These are phyloP conservation scores for Leptodactylus fallax DNA, from an alignment of 2,797 vertebrate genomes.

Conservation along the genomic window DNA sequence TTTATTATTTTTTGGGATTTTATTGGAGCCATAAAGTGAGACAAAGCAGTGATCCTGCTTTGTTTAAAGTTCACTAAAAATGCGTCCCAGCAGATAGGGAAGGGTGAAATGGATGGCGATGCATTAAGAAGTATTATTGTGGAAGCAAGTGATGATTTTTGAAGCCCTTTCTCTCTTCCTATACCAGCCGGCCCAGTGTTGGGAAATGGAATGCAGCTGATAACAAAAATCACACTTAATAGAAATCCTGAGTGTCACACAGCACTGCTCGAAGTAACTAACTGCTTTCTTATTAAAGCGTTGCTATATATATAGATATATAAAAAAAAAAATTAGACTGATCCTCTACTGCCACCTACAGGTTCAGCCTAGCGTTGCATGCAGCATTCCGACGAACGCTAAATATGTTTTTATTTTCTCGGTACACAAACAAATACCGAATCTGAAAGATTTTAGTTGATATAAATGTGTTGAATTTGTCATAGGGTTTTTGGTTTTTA, in stretches of 20 bases:
- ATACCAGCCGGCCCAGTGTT: slow-evolving; percentile 19
- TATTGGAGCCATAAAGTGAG: no score
- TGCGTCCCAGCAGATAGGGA: slow-evolving; percentile 33
- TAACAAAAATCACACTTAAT: slow-evolving; percentile 60
- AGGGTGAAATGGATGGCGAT: slow-evolving; percentile 37
- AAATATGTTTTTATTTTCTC: neutral
- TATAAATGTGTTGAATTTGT: neutral
- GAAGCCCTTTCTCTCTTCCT: slow-evolving; percentile 27
- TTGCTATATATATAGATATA: neutral
- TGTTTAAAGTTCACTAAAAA: slow-evolving; percentile 15
- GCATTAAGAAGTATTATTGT: slow-evolving; percentile 35
- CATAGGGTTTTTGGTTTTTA: neutral
- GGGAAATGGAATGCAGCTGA: slow-evolving; percentile 51
- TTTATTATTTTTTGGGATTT: neutral
- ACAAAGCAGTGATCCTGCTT: no score
- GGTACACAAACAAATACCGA: neutral
- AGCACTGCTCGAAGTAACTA: slow-evolving; percentile 38
- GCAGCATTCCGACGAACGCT: neutral
- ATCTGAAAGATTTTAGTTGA: neutral
- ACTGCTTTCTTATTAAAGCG: slow-evolving; percentile 49
- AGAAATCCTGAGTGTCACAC: slow-evolving; percentile 56
- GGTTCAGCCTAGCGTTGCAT: slow-evolving; percentile 37
- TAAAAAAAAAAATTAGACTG: neutral
- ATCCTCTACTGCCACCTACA: slow-evolving; percentile 73
- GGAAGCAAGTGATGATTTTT: slow-evolving; percentile 42